Percentiles rank a stretch among this genome's conserved stretches.
Conservation (phyloP, 2,113 vertebrate genomes). For the Nycticryphes semicollaris region DNA sequence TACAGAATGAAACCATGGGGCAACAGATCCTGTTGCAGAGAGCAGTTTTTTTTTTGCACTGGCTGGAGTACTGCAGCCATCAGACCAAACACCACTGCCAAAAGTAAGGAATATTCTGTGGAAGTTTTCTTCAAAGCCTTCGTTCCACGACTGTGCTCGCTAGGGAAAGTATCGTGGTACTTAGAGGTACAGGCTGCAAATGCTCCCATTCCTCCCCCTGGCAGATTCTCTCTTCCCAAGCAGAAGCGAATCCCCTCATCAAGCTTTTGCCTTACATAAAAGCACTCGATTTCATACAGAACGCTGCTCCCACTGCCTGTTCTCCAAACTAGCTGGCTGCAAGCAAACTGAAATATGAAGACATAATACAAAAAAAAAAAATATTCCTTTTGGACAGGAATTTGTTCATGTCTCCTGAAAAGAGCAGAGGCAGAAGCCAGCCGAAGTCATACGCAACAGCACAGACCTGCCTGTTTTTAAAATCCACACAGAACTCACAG, state of each 20-base stretch:
- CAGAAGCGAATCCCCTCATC: background rate
- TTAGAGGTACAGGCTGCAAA: background rate
- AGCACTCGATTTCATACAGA: background rate
- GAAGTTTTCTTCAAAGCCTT: background rate
- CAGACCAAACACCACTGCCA: background rate
- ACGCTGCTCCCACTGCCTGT: background rate
- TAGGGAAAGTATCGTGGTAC: background rate
- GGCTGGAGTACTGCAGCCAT: background rate
- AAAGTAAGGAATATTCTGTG: background rate
- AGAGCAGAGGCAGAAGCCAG: background rate
- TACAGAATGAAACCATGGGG: background rate
- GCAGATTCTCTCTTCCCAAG: background rate
- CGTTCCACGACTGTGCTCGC: background rate
- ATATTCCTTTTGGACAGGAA: background rate
- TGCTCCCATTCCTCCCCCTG: background rate
- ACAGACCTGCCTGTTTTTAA: background rate
- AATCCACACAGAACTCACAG: background rate
- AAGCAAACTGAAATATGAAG: background rate
- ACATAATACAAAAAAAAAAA: background rate
- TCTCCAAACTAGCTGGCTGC: constrained; percentile 24
- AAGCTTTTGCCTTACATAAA: background rate
- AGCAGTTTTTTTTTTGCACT: background rate
- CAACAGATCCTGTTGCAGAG: background rate
- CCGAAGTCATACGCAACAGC: background rate
- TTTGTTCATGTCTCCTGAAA: background rate